A percentile compares a stretch with the other conserved stretches of the same genome.
phyloP scores from a whole-genome alignment of 2,888 invertebrate species.

The Trisateles emortualis region DNA sequence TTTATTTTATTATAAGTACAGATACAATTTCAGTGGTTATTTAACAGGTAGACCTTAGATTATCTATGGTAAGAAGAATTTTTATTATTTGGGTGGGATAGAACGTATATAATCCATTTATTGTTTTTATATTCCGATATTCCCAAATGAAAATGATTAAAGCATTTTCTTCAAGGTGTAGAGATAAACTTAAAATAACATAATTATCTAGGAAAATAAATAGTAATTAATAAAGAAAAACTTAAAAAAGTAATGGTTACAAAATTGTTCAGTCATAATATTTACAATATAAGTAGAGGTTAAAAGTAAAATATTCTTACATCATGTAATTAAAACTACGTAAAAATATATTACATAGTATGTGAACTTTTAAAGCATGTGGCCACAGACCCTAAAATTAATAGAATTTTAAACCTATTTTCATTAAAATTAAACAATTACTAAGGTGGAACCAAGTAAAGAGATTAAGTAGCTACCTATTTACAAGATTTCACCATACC shows the following conservation, averaged over 20 bases:
- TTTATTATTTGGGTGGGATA: constrained; percentile 44
- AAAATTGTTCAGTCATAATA: constrained; percentile 69
- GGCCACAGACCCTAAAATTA: constrained; percentile 60
- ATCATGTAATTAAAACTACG: constrained; percentile 31
- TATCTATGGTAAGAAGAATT: constrained; percentile 39
- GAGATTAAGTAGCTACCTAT: constrained; percentile 66
- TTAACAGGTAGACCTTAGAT: constrained; percentile 30
- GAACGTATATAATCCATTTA: constrained; percentile 13
- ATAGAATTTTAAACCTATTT: constrained; percentile 25
- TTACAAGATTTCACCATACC: constrained; percentile 82
- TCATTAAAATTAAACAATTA: constrained; percentile 41
- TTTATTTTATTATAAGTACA: constrained; percentile 32
- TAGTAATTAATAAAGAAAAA: constrained; percentile 45
- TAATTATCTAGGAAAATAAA: constrained; percentile 45
- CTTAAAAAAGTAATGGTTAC: constrained; percentile 54
- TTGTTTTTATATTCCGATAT: constrained; percentile 23
- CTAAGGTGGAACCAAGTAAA: constrained; percentile 81
- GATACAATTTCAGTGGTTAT: constrained; percentile 41
- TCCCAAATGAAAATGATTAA: constrained; percentile 27
- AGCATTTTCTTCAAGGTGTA: constrained; percentile 20
- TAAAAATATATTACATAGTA: constrained; percentile 59
- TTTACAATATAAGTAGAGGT: constrained; percentile 41
- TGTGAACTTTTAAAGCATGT: constrained; percentile 55
- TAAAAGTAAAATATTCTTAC: constrained; percentile 62
- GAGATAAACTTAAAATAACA: constrained; percentile 20